A percentile compares a stretch with the other conserved stretches of the same genome.
Evolutionary conservation across 2,888 invertebrate species (phyloP).

Genomic region (Nephrocerus scutellatus): DNA sequence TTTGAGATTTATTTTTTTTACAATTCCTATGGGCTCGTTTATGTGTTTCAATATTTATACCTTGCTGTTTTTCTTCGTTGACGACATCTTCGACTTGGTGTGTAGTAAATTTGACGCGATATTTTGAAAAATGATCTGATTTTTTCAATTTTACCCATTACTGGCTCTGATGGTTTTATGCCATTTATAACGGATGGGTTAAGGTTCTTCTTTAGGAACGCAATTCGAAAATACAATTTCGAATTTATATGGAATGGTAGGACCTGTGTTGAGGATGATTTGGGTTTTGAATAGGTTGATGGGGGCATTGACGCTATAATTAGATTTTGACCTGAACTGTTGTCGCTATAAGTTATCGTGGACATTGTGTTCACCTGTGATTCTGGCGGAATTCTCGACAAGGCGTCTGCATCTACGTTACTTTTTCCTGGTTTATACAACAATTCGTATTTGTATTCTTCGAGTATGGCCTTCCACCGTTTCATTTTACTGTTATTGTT

Average conservation of each 20-base stretch:
- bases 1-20: constrained; percentile 9
- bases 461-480: constrained; percentile 5
- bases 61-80: too few species aligned
- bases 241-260: constrained; percentile 1
- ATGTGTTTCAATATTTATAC: too few species aligned
- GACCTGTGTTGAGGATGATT: too few species aligned
- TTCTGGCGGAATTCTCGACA: constrained; percentile 2
- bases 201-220: constrained; percentile 4
- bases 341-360: too few species aligned
- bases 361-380: not conserved
- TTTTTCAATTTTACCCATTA: constrained; percentile 11
- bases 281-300: too few species aligned
- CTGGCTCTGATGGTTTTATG: constrained; percentile 1
- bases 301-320: too few species aligned
- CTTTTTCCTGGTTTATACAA: not conserved
- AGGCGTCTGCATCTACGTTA: constrained; percentile 6
- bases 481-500: constrained; percentile 4
- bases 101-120: too few species aligned
- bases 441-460: constrained; percentile 3
- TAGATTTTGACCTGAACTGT: too few species aligned
- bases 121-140: too few species aligned
- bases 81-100: too few species aligned
- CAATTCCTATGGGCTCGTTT: too few species aligned
- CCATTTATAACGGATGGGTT: constrained; percentile 10
- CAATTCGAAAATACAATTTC: constrained; percentile 2